Evolutionary conservation across 1,140 invertebrate species (phyloP).

Genomic region (Conus ventricosus): DNA sequence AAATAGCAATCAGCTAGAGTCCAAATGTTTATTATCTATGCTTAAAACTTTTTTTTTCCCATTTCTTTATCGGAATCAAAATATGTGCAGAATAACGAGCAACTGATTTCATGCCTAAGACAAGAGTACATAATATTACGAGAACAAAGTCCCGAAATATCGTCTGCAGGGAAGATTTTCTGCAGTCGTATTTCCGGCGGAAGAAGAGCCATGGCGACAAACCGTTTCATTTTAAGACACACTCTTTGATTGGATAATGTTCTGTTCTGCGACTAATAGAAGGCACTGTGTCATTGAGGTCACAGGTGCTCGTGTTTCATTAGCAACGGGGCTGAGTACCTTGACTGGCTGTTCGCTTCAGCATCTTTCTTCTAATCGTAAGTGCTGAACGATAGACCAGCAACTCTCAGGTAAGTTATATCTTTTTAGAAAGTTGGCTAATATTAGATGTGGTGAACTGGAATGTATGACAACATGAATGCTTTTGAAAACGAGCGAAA

Average conservation of each 20-base stretch:
- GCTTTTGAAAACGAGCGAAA: neutral
- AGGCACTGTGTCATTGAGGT: neutral
- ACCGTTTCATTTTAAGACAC: neutral
- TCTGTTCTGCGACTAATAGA: neutral
- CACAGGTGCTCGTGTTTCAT: neutral
- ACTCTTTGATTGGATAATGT: neutral
- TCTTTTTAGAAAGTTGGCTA: neutral
- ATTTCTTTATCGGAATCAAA: too few species aligned
- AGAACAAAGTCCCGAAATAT: too few species aligned
- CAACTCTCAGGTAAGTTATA: neutral
- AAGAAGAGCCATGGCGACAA: conserved; percentile 24
- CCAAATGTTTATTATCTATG: too few species aligned
- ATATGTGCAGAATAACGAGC: too few species aligned
- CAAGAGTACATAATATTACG: too few species aligned
- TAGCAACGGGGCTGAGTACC: conserved; percentile 18
- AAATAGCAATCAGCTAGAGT: too few species aligned
- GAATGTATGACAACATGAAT: neutral
- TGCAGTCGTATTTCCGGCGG: neutral
- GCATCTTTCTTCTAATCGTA: neutral
- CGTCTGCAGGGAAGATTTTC: too few species aligned
- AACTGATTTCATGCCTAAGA: too few species aligned
- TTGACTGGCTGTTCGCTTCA: neutral
- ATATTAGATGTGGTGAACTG: neutral
- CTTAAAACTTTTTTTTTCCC: too few species aligned
- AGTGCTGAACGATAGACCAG: neutral